Percentiles rank a stretch among this genome's conserved stretches.
Conservation (phyloP, 2,888 invertebrate genomes). For the Luffia ferchaultella region DNA sequence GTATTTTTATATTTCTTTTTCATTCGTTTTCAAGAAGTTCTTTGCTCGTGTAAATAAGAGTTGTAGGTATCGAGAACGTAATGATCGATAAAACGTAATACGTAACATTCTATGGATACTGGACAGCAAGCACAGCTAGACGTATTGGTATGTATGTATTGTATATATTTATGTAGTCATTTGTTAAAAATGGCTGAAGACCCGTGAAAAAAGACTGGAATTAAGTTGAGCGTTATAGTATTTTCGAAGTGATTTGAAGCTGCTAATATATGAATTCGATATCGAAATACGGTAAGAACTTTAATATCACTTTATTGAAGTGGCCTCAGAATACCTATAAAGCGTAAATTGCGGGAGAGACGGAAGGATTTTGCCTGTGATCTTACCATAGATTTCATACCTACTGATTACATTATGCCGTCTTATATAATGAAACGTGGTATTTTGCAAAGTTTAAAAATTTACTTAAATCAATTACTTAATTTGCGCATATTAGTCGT, state of each 20-base stretch:
- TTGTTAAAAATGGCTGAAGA: conserved; percentile 60
- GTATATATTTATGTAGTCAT: too few species aligned
- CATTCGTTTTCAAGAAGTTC: too few species aligned
- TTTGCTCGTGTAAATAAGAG: too few species aligned
- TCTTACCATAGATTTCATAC: background rate
- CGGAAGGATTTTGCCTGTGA: conserved; percentile 18
- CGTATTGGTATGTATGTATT: too few species aligned
- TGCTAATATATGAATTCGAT: conserved; percentile 31
- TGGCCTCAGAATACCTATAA: conserved; percentile 23
- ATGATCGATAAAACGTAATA: too few species aligned
- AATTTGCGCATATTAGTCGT: background rate
- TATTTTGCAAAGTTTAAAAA: background rate
- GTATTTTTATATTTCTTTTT: too few species aligned
- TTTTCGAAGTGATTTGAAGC: conserved; percentile 36
- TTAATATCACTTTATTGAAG: conserved; percentile 21
- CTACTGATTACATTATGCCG: background rate
- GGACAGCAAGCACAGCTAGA: too few species aligned
- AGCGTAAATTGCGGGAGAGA: conserved; percentile 60
- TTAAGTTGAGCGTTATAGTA: conserved; percentile 48
- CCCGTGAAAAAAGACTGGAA: conserved; percentile 45
- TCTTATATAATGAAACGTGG: background rate
- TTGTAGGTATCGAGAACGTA: too few species aligned
- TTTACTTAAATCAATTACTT: background rate
- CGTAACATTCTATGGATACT: too few species aligned
- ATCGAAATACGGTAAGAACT: conserved; percentile 28